Evolutionary conservation across 2,888 invertebrate species (phyloP).

Genomic region (Drosophila kokeensis): DNA sequence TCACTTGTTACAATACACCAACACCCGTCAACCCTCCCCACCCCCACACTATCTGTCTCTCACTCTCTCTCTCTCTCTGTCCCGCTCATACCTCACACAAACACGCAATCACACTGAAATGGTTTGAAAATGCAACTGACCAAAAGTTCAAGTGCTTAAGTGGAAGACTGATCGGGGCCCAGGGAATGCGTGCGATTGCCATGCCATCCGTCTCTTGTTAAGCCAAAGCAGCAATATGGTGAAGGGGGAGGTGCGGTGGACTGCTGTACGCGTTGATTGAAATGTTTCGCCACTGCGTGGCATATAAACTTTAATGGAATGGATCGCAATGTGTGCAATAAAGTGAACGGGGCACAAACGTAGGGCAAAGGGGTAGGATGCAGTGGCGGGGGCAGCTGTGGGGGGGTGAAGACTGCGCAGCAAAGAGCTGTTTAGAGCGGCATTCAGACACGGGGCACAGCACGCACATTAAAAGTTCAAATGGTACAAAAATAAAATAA

Average conservation of each 20-base stretch:
- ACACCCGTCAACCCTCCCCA: neutral
- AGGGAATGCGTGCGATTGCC: slow-evolving; percentile 53
- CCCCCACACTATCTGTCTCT: neutral
- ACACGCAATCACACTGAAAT: slow-evolving; percentile 1
- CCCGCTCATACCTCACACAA: slow-evolving; percentile 1
- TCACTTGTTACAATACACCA: slow-evolving; percentile 34
- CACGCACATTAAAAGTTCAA: slow-evolving; percentile 78
- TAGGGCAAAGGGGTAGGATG: neutral
- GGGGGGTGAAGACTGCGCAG: neutral
- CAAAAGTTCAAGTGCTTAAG: slow-evolving; percentile 60
- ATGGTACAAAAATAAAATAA: slow-evolving; percentile 63
- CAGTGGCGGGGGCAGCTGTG: neutral
- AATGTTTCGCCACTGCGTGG: slow-evolving; percentile 69
- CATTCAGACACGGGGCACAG: slow-evolving; percentile 59
- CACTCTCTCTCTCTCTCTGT: neutral
- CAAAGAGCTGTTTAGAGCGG: slow-evolving; percentile 45
- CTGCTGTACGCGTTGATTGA: slow-evolving; percentile 61
- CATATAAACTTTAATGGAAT: slow-evolving; percentile 76
- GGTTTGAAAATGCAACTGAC: slow-evolving; percentile 49
- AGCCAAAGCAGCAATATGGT: neutral
- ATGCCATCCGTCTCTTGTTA: slow-evolving; percentile 33
- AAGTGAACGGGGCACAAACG: slow-evolving; percentile 32
- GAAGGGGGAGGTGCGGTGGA: neutral
- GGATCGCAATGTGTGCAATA: slow-evolving; percentile 58
- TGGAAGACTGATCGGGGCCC: slow-evolving; percentile 56